A percentile compares a stretch with the other conserved stretches of the same genome.
Evolutionary conservation across 2,797 vertebrate genomes (phyloP).

Genomic region (Centroberyx gerrardi): DNA sequence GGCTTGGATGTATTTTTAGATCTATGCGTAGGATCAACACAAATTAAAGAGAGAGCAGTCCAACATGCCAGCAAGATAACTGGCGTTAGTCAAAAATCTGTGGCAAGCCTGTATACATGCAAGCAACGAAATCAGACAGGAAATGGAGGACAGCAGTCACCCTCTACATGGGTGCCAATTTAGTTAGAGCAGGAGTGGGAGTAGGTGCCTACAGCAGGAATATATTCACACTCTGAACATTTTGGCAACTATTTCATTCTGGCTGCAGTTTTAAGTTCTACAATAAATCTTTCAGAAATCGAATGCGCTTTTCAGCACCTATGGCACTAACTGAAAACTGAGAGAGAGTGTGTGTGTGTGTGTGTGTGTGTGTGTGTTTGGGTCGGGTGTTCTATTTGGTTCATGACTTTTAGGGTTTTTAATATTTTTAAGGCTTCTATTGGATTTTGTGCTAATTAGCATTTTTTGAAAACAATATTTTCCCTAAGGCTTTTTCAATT

Average conservation of each 20-base stretch:
- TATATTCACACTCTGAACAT: constrained; percentile 13
- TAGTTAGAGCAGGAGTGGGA: constrained; percentile 16
- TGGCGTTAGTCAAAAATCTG: constrained; percentile 21
- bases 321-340: neutral
- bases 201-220: constrained; percentile 27
- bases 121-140: constrained; percentile 12
- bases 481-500: too few species aligned
- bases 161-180: constrained; percentile 10
- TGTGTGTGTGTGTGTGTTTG: too few species aligned
- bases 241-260: constrained; percentile 9
- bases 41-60: neutral
- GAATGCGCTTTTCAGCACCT: constrained; percentile 2
- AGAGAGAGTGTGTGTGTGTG: too few species aligned
- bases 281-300: neutral
- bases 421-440: too few species aligned
- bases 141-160: constrained; percentile 13
- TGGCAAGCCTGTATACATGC: neutral
- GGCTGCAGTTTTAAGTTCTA: constrained; percentile 7
- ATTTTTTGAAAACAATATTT: too few species aligned
- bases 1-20: neutral
- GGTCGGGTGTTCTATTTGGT: too few species aligned
- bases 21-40: constrained; percentile 6
- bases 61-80: constrained; percentile 1
- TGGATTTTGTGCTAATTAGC: too few species aligned
- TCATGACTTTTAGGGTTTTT: too few species aligned